Evolutionary conservation across 30 jellyfish, hydroid and myxozoan species (phyloP), one percentile per base, ranked within the genome.

Genomic region (Clytia hemisphaerica): DNA sequence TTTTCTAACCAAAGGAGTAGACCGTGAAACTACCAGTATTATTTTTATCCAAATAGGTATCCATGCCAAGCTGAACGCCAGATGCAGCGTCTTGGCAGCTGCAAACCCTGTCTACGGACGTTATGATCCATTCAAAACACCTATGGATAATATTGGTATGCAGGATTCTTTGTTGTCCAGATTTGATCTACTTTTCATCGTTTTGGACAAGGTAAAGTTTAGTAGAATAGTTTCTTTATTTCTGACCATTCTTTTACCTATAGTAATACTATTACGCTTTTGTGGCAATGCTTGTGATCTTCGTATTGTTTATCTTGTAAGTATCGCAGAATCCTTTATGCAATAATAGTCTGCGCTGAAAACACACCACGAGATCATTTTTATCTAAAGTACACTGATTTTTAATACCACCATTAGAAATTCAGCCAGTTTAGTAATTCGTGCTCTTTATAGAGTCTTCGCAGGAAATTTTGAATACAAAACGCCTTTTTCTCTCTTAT

Each of bases 31-130:
- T n/a, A n/a, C n/a, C n/a, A n/a, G 99, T 29, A 97, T 92, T 4
- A 92, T 97, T 1, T 84, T 92, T 16, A 71, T 97, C 21, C 84
- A 92, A 65, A 97, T 97, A 4, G 99, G 99, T 25, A 92, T 92
- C 29, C 99, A 92, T 60, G 99, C 99, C 4, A 84, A 92, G 55
- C 47, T 92, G 48, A 92, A 92, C 62, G 99, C 99, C 33, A 92
- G 99, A 32, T 92, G 99, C 81, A 83, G 96, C 51, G 99, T 92
- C 12, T 54, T 92, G 80, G 96, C 99, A 26, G 99, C 99, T 64
- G 99, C 99, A 4, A 92, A 92, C 71, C 99, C 99, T 3, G 99
- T 92, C 12, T 92, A 92, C 79, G 99, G 99, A 29, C 93, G 99
- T 85, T 92, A 92, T 68, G 99, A 92, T 75, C 96, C 93, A n/a